Evolutionary conservation across 2,797 vertebrate species (phyloP).

Genomic region (Pseudopleuronectes americanus): DNA sequence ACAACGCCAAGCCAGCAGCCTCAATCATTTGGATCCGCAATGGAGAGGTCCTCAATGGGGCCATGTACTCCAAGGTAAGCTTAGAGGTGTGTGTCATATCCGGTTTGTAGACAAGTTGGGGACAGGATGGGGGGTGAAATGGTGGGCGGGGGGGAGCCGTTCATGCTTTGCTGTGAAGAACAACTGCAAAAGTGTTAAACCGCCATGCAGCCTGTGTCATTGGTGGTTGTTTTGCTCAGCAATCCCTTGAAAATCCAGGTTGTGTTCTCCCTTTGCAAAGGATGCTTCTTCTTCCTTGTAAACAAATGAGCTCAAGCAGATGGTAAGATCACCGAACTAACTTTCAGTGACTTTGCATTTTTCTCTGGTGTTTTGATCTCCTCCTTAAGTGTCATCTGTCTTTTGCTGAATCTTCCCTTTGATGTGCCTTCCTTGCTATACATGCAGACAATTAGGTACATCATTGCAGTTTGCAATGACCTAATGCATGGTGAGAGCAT

Average conservation of each 20-base stretch:
- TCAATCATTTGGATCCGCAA: slow-evolving; percentile 96
- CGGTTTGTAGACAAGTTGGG: slow-evolving; percentile 32
- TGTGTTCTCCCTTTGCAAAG: slow-evolving; percentile 59
- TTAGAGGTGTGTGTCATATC: slow-evolving; percentile 73
- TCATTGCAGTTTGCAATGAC: not conserved
- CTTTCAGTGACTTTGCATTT: slow-evolving; percentile 30
- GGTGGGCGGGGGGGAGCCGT: not conserved
- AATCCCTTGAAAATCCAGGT: slow-evolving; percentile 63
- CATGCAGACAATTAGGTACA: not conserved
- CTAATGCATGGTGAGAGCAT: not conserved
- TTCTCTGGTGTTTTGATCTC: slow-evolving; percentile 31
- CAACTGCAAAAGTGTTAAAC: not conserved
- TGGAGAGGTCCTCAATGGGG: slow-evolving; percentile 94
- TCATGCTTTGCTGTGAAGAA: not conserved
- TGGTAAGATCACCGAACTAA: slow-evolving; percentile 60
- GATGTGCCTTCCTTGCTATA: no score
- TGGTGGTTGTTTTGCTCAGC: slow-evolving; percentile 56
- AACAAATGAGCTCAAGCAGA: slow-evolving; percentile 76
- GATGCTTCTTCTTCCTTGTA: slow-evolving; percentile 39
- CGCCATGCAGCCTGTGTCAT: slow-evolving; percentile 50
- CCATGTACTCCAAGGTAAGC: slow-evolving; percentile 98
- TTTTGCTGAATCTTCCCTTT: no score
- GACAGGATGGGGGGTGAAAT: not conserved
- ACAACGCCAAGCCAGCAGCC: slow-evolving; percentile 96
- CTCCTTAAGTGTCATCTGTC: slow-evolving; percentile 6